Conservation (phyloP, 2,797 vertebrate genomes). For the Pteronotus mesoamericanus region DNA sequence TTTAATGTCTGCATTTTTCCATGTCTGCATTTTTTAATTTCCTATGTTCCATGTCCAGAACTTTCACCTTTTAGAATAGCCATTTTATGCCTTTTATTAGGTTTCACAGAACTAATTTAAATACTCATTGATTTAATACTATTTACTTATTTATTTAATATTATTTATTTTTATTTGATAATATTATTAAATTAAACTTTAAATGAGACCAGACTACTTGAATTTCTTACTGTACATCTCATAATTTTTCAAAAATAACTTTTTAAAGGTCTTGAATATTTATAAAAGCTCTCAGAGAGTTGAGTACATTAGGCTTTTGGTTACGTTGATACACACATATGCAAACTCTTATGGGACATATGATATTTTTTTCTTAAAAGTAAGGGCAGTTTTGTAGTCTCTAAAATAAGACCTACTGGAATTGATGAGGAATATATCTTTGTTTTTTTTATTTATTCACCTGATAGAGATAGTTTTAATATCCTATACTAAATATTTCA, state of each 20-base stretch:
- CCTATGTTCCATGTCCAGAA: background rate
- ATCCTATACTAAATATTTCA: background rate
- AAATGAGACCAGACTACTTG: slow-evolving; percentile 48
- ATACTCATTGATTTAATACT: slow-evolving; percentile 58
- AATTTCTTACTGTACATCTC: slow-evolving; percentile 37
- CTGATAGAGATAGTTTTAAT: background rate
- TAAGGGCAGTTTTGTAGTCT: background rate
- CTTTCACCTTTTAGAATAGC: slow-evolving; percentile 37
- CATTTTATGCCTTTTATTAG: slow-evolving; percentile 52
- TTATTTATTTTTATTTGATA: slow-evolving; percentile 70
- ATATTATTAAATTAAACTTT: slow-evolving; percentile 67
- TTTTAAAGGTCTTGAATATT: slow-evolving; percentile 64
- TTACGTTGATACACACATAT: background rate
- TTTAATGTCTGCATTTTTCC: background rate
- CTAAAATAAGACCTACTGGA: slow-evolving; percentile 25
- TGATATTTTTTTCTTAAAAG: background rate
- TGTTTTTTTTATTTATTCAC: background rate
- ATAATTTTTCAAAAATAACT: slow-evolving; percentile 58
- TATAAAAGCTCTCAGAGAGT: slow-evolving; percentile 56
- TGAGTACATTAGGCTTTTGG: slow-evolving; percentile 19
- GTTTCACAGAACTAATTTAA: slow-evolving; percentile 63
- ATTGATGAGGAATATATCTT: background rate
- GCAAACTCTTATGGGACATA: background rate
- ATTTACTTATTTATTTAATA: slow-evolving; percentile 66
- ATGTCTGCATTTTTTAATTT: slow-evolving; percentile 33